Conservation (phyloP, 1,140 invertebrate species). For the Aphaenogaster rudis region DNA sequence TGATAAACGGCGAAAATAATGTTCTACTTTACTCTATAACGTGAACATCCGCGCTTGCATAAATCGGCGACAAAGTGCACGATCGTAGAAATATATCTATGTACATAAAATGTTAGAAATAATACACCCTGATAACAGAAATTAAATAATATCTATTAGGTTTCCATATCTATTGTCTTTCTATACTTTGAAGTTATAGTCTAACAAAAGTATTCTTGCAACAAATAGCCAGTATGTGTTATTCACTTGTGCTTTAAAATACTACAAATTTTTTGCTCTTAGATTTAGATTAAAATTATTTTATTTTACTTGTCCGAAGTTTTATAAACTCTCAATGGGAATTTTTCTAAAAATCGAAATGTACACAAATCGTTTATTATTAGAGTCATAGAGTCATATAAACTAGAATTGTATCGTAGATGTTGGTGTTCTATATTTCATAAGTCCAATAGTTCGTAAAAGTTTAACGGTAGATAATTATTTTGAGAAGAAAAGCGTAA, state of each 20-base stretch:
- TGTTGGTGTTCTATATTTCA: not conserved
- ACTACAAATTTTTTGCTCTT: not conserved
- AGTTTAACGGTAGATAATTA: conserved; percentile 1
- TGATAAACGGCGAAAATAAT: conserved; percentile 58
- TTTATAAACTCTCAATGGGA: not conserved
- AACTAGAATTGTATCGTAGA: not conserved
- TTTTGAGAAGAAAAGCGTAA: conserved; percentile 21
- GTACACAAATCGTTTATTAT: not conserved
- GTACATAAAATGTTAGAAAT: not conserved
- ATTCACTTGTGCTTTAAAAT: not conserved
- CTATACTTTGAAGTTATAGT: not conserved
- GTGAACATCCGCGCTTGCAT: conserved; percentile 5
- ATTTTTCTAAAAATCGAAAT: not conserved
- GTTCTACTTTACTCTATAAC: conserved; percentile 15
- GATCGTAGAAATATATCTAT: not conserved
- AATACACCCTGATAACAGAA: not conserved
- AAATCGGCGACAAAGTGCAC: conserved; percentile 9
- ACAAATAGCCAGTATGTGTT: not conserved
- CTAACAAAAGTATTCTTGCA: not conserved
- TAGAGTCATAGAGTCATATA: not conserved
- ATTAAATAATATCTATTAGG: not conserved
- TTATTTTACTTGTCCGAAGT: not conserved
- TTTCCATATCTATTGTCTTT: not conserved
- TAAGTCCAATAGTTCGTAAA: conserved; percentile 5
- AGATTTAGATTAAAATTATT: not conserved